Evolutionary conservation across 2,888 invertebrate genomes (phyloP), one percentile per base, ranked within the genome.

Genomic region (Chymomyza procnemis): DNA sequence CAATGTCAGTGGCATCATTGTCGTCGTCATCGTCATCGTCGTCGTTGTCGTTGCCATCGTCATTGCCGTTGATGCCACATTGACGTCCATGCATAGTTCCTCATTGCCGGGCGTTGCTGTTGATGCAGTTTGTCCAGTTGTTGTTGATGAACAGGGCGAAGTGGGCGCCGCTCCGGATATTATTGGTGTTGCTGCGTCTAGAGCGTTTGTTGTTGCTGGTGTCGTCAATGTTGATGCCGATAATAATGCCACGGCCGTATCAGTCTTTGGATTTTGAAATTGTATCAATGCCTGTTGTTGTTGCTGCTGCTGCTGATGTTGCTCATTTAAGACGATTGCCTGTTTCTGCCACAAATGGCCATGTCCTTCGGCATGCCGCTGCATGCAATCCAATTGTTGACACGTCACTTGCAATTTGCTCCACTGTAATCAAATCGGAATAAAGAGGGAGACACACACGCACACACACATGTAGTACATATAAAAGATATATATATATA

Each of bases 311-410:
- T 73, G 73, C 69, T 74, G 70, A 76, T 87, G 87, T 76, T 88
- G 90, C 80, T 90, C 90, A 81, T 90, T 90, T 84, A 88, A 80
- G 83, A 87, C 85, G 75, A 86, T 89, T 83, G 90, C 89, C 84
- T 91, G 91, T 78, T 90, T 90, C 69, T 88, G 90, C 91, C 91
- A 91, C 80, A 91, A 89, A 88, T 91, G 90, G 30, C 90, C 90
- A 82, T 89, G 89, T 73, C 91, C 90, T 81, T 90, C 89, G 73
- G 89, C 90, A 78, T 91, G 91, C 50, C 90, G 89, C 75, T 90
- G 90, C 90, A 91, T 91, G 79, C 90, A 90, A 85, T 90, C 89
- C 80, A 90, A 88, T 88, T 91, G 91, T 85, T 90, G 90, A 74
- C 90, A 89, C 74, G 90, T 89, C 80, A 88, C 85, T 83, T 90